phyloP scores from a whole-genome alignment of 2,113 vertebrate genomes.

The Melospiza georgiana region DNA sequence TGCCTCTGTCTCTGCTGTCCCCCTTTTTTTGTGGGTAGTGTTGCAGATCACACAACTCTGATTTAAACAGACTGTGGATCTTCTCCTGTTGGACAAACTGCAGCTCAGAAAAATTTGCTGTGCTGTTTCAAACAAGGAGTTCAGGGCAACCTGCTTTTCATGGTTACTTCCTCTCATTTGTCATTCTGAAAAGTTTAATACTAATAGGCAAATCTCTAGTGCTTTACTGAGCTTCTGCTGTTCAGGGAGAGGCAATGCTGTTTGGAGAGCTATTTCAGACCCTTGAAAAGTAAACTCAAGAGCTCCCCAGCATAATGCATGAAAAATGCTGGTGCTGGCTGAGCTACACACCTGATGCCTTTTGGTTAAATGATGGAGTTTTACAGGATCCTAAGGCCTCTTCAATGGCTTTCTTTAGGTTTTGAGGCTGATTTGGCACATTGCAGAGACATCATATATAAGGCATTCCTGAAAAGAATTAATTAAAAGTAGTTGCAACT shows the following conservation, averaged over 20 bases:
- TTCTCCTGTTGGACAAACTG: conserved; percentile 8
- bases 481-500: conserved; percentile 56
- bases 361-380: not conserved
- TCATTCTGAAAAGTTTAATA: conserved; percentile 73
- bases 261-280: conserved; percentile 19
- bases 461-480: conserved; percentile 31
- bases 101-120: conserved; percentile 19
- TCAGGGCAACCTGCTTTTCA: conserved; percentile 69
- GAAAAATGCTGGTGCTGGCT: conserved; percentile 14
- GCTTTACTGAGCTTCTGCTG: conserved; percentile 29
- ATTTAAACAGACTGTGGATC: conserved; percentile 5
- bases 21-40: not conserved
- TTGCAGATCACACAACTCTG: not conserved
- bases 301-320: not conserved
- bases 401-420: conserved; percentile 14
- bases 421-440: conserved; percentile 40
- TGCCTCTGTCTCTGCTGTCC: not conserved
- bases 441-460: conserved; percentile 20
- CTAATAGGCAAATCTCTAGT: conserved; percentile 72
- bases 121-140: conserved; percentile 2
- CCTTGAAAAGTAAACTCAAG: conserved; percentile 13
- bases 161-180: conserved; percentile 75
- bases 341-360: conserved; percentile 18
- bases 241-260: not conserved
- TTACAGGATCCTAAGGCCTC: not conserved